Evolutionary conservation across 2,113 vertebrate genomes (phyloP), one percentile per base, ranked within the genome.

Genomic region (Apistogramma diplotaenia): DNA sequence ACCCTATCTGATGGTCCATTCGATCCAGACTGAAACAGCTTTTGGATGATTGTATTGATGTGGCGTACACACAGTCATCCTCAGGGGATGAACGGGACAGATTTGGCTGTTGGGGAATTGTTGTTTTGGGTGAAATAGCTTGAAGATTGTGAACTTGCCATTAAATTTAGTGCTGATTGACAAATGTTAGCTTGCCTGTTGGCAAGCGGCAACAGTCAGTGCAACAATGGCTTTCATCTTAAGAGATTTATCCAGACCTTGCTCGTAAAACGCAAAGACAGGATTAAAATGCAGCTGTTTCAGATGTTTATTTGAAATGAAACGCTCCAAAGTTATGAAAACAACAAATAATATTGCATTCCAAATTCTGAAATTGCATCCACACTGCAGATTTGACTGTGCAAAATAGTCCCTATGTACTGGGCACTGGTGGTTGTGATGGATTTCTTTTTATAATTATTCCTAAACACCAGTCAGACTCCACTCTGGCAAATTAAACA

Each of bases 401-500:
- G 49, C 43, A 13, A 8, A 70, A 70, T 29, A 16, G 29, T 29
- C 23, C 23, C 29, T 49, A 70, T 15, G 11, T 46, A 67, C 23
- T 19, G 29, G 49, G 18, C 49, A 8, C 4, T 37, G 31, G 4
- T 60, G 23, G 10, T 10, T 35, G 3, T 21, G 31, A 76, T 60
- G 11, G 21, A 54, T 87, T 60, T 31, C 46, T 74, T 73, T 73
- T 8, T 37, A 40, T 61, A 33, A 33, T 79, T 13, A 29, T 62
- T 19, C 19, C 18, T 18, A 57, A 83, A 72, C 12, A 23, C 35
- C 62, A 74, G 58, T 59, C 55, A 70, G 58, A 73, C 56, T 71
- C 21, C 21, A 19, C 61, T 82, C 56, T 46, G 70, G 78, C 83
- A 88, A 46, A 58, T 19, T 6, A 83, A 87, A 82, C 18, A 71